Evolutionary conservation across 2,797 vertebrate species (phyloP), one percentile per base, ranked within the genome.

Genomic region (Leptatherina wallacei): DNA sequence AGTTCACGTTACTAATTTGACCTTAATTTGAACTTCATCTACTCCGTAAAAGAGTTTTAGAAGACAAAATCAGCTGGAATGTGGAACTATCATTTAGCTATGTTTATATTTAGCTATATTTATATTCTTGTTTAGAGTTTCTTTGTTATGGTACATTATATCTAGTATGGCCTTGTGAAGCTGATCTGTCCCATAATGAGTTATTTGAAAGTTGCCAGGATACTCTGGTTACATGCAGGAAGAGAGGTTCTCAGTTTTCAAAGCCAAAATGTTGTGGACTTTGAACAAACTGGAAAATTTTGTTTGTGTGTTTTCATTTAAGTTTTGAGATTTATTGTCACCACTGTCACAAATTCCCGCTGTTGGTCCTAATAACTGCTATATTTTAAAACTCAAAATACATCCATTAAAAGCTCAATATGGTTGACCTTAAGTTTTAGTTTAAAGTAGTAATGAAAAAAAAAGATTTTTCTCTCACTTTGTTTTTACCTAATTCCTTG

Each of bases 1-100:
- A 54, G 47, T 61, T 54, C 27, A 73, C n/a, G 20, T 6, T 47
- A 40, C 44, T 59, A 38, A 52, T 65, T 9, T 52, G 33, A 60
- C 33, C 57, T 65, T 33, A 18, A 40, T 60, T 59, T 59, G 3
- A 59, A 24, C 29, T 51, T 51, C n/a, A 72, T 24, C 8, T 22
- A 27, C 54, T 35, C 42, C 22, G 32, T n/a, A 47, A 58, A 33
- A 42, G 24, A 33, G 42, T 29, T 8, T 10, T 14, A 33, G n/a
- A 54, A 18, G 14, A 54, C 27, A 40, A 30, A 35, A 42, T 24
- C 24, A 61, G 35, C 22, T 9, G 12, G 14, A 38, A 12, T 35
- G 13, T 9, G 14, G 14, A 42, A 42, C 4, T 16, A 13, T 13
- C 40, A 59, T 42, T 42, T 30, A 44, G 30, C 27, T n/a, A 3